Conservation (phyloP, 64 coral and sea anemone species). For the Stichodactyla mertensii region DNA sequence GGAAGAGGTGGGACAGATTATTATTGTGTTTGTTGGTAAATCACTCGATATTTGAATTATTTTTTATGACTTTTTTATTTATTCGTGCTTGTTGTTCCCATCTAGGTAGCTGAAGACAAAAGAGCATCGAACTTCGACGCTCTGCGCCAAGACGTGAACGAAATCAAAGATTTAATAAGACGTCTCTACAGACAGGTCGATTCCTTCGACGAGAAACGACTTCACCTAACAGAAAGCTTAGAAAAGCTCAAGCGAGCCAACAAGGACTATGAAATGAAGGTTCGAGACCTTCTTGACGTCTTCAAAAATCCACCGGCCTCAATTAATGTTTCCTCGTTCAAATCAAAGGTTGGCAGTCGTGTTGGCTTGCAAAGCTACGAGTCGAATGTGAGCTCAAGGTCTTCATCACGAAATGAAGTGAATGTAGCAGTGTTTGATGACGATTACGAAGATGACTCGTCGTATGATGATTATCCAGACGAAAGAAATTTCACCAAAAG, state of each 20-base stretch:
- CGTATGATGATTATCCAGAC: not conserved
- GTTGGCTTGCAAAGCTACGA: not conserved
- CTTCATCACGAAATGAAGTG: not conserved
- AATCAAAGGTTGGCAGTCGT: not conserved
- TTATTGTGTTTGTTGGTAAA: not conserved
- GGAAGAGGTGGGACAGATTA: not conserved
- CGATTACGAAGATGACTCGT: not conserved
- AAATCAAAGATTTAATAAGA: constrained; percentile 4
- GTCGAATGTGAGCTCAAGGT: not conserved
- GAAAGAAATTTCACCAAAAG: constrained; percentile 16
- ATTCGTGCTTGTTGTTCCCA: not conserved
- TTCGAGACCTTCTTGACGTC: constrained; percentile 5
- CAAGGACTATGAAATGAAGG: constrained; percentile 9
- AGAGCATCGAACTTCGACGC: not conserved
- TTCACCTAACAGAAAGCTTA: not conserved
- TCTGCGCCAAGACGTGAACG: not conserved
- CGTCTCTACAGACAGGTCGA: constrained; percentile 21
- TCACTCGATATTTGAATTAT: not conserved
- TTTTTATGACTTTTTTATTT: not conserved
- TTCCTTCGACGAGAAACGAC: not conserved
- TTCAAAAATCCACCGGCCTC: not conserved
- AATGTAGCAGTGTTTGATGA: constrained; percentile 2
- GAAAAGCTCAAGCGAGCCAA: constrained; percentile 19
- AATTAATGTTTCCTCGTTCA: not conserved
- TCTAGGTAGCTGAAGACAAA: not conserved